Base-by-base conservation (phyloP, 2,797 vertebrate species). In the Anisognathus igniventris region DNA sequence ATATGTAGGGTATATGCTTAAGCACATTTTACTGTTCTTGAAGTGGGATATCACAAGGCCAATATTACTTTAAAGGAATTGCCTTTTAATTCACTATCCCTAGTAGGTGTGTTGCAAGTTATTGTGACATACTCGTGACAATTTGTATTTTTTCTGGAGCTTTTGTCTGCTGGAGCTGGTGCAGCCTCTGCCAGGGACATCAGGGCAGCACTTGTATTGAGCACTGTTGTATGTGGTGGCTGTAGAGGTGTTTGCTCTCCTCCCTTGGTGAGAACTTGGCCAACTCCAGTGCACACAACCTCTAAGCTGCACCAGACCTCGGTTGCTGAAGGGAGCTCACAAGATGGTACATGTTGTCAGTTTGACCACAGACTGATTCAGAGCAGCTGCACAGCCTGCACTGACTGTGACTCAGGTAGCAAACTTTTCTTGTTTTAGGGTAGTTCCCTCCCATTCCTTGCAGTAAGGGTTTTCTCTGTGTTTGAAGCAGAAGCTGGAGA, bases 281-380 rank as follows among this genome's bases (percentile, higher is more conserved):
- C 50, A 44, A 1, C 18, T 61, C 30, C 27, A 33, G 22, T 0
- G 9, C 12, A 10, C 2, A 0, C 22, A 51, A 2, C 3, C 20
- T 68, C 35, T 17, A 35, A 71, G 18, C 10, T 22, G 33, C 25
- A 48, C 8, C 24, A 75, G 39, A 10, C 22, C 28, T 56, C 1
- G 0, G 62, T 4, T 37, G 31, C 47, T 78, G 83, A 47, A 60
- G n/a, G 60, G n/a, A 86, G 50, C 31, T 91, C 21, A 22, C 10
- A 16, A 22, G 31, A 10, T 45, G 12, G 25, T 31, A 7, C 11
- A 0, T 57, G 6, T 15, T 50, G 37, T 13, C 28, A 65, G 0
- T 73, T 67, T 84, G 48, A 24, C 35, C 37, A 24, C 31, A 77
- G 45, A 10, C 6, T 68, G 33, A 24, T 42, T 50, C 54, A 72